phyloP scores from a whole-genome alignment of 2,797 vertebrate species.

The Lemur catta region DNA sequence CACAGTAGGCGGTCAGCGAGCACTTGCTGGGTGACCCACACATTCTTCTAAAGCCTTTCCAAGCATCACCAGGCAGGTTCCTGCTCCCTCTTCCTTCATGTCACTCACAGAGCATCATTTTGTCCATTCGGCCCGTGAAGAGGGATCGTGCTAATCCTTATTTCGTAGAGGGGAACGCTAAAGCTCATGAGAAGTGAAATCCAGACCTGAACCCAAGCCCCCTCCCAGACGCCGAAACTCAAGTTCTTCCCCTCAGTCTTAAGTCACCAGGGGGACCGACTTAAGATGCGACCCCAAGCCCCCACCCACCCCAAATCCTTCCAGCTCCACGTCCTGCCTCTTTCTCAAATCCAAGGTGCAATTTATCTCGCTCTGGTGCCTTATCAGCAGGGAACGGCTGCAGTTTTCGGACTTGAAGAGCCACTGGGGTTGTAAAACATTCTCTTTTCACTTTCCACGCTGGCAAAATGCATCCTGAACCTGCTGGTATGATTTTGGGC shows the following conservation, averaged over 20 bases:
- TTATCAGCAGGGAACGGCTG: accelerated
- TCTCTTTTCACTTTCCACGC: neutral
- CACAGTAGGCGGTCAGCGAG: neutral
- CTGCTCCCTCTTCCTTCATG: neutral
- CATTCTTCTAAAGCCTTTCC: neutral
- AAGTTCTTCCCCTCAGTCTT: neutral
- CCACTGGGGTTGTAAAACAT: neutral
- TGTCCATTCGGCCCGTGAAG: accelerated
- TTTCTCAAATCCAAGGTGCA: neutral
- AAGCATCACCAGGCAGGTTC: accelerated
- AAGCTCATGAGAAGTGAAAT: neutral
- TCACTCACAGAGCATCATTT: neutral
- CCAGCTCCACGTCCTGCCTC: accelerated
- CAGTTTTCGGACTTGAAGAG: neutral
- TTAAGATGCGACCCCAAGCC: accelerated
- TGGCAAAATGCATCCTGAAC: neutral
- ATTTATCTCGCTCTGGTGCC: accelerated
- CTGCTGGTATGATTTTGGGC: accelerated
- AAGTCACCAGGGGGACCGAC: too few species aligned
- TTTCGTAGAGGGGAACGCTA: neutral
- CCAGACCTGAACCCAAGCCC: neutral
- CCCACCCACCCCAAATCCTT: neutral
- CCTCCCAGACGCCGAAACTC: neutral
- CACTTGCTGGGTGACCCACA: neutral
- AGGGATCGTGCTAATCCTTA: accelerated